A percentile compares a stretch with the other conserved stretches of the same genome.
These are phyloP conservation scores for Scaptomyza parva DNA, from an alignment of 2,888 invertebrate genomes.

Conservation along the genomic window DNA sequence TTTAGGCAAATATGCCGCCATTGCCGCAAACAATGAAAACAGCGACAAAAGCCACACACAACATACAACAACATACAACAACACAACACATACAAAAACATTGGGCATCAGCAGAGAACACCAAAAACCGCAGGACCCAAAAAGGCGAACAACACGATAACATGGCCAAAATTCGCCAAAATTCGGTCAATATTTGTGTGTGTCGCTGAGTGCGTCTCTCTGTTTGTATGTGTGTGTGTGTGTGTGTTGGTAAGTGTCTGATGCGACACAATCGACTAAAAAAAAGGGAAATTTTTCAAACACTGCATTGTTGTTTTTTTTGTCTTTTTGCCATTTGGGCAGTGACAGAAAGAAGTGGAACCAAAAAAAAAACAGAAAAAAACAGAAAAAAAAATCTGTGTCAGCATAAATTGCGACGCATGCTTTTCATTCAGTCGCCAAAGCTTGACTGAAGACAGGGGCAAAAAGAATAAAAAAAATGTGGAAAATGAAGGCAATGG, in stretches of 20 bases:
- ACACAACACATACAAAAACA: slow-evolving; percentile 15
- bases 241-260: slow-evolving; percentile 18
- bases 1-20: slow-evolving; percentile 26
- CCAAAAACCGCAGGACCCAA: slow-evolving; percentile 31
- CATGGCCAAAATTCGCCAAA: slow-evolving; percentile 59
- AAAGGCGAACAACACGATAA: slow-evolving; percentile 46
- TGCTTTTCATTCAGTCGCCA: slow-evolving; percentile 24
- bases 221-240: slow-evolving; percentile 17
- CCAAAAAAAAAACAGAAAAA: too few species aligned
- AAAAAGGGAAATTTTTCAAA: slow-evolving; percentile 54
- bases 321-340: slow-evolving; percentile 23
- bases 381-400: slow-evolving; percentile 61
- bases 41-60: slow-evolving; percentile 38
- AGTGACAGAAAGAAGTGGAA: slow-evolving; percentile 12
- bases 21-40: slow-evolving; percentile 58
- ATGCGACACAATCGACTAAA: slow-evolving; percentile 11
- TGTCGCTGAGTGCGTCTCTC: slow-evolving; percentile 12
- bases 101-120: slow-evolving; percentile 8
- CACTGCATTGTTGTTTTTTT: not conserved
- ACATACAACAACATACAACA: slow-evolving; percentile 23
- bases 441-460: slow-evolving; percentile 6
- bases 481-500: not conserved
- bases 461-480: not conserved
- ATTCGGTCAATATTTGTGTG: slow-evolving; percentile 77
- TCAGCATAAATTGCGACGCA: slow-evolving; percentile 56